Evolutionary conservation across 2,797 vertebrate species (phyloP), one percentile per base, ranked within the genome.

Genomic region (Denticeps clupeoides): DNA sequence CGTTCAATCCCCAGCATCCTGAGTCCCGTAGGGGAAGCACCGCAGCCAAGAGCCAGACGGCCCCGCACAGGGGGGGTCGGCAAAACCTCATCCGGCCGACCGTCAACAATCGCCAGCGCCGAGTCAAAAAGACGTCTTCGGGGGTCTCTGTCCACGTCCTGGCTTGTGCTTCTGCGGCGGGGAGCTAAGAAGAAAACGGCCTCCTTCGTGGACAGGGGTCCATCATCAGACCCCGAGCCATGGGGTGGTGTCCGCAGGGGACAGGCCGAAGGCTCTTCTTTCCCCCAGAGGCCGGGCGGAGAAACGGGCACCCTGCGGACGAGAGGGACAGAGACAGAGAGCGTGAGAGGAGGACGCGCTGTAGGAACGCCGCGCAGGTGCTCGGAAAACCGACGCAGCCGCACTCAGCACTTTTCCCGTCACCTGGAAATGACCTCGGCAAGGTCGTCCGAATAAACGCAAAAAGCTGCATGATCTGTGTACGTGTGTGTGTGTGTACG

Each of bases 71-170:
- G 58, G 64, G 69, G 58, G 68, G 69, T 54, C 70, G 79, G 59
- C 84, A 81, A 70, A 87, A 56, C 83, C 78, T 82, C 92, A 89
- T 93, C 79, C 78, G 82, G 76, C 80, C 71, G 70, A 67, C 49
- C 49, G 56, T 65, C 60, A 21, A 19, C 28, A 45, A 42, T 44
- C 25, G 49, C 10, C 7, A 33, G 18, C 54, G 51, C 21, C 4
- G 55, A 59, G 55, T 8, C 35, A 32, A 13, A 40, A 48, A 15
- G 33, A 15, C 8, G 43, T 12, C 27, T 28, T 12, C 9, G 15
- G 23, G 11, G 11, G 3, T 19, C 16, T 25, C 41, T 25, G 6
- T 10, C 8, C n/a, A n/a, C n/a, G n/a, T n/a, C n/a, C n/a, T n/a
- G n/a, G n/a, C n/a, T n/a, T n/a, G n/a, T n/a, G n/a, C n/a, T n/a